Conservation (phyloP, 2,888 invertebrate genomes). For the Chaetoderma sp. region DNA sequence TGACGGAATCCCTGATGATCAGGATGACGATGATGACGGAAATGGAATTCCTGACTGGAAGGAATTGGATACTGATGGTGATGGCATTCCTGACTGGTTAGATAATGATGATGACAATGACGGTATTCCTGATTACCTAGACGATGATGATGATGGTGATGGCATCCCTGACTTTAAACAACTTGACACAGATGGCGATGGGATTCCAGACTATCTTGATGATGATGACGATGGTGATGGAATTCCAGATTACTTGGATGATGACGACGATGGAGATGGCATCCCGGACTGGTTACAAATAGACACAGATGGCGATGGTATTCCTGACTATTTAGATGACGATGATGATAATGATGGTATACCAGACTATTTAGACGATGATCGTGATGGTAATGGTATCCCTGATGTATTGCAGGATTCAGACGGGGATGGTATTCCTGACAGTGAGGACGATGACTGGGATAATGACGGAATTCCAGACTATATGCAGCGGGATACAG, state of each 20-base stretch:
- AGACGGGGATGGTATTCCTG: slow-evolving; percentile 44
- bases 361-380: slow-evolving; percentile 39
- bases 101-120: slow-evolving; percentile 55
- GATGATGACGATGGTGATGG: slow-evolving; percentile 54
- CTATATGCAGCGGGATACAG: slow-evolving; percentile 30
- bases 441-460: slow-evolving; percentile 38
- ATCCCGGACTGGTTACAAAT: slow-evolving; percentile 46
- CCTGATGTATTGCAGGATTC: slow-evolving; percentile 43
- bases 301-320: slow-evolving; percentile 41
- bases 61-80: slow-evolving; percentile 38
- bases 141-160: slow-evolving; percentile 55
- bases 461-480: slow-evolving; percentile 41
- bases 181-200: slow-evolving; percentile 45
- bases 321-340: slow-evolving; percentile 47
- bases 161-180: slow-evolving; percentile 51
- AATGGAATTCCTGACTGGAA: slow-evolving; percentile 39
- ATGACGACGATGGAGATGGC: slow-evolving; percentile 54
- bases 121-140: slow-evolving; percentile 51
- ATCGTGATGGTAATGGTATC: slow-evolving; percentile 47
- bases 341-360: slow-evolving; percentile 52
- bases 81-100: slow-evolving; percentile 40
- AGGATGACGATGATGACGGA: slow-evolving; percentile 38
- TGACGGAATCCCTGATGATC: slow-evolving; percentile 42
- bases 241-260: slow-evolving; percentile 43
- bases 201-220: slow-evolving; percentile 48